Base-by-base conservation (phyloP, 1,140 invertebrate genomes). In the Zaprionus davidi region DNA sequence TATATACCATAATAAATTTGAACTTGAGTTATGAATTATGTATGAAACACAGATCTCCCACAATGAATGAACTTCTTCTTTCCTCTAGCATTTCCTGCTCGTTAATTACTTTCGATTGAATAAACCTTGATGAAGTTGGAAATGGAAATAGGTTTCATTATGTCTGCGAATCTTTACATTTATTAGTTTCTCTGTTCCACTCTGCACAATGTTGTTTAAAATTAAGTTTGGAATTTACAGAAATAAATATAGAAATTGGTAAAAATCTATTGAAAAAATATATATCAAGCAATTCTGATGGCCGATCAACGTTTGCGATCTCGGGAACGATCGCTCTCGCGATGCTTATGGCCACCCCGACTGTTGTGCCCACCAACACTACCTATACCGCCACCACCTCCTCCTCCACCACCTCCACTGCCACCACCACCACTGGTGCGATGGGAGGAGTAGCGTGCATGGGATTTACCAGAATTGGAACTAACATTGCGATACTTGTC, bases 241-340 rank as follows among this genome's bases (percentile, higher is more conserved):
- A 11, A 70, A 75, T 49, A 28, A 60, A 58, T 65, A 64, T 70
- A 36, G 55, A 64, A 71, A 65, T 26, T 46, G 28, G 28, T 56
- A 64, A 34, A 57, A 57, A 55, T 65, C 44, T 51, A 38, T n/a
- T 46, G 22, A 76, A 65, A 17, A 64, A 75, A 41, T 20, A 41
- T 41, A 26, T 20, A 17, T 6, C 11, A 38, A 56, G 34, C 49
- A 41, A 55, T 55, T 55, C 13, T 13, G n/a, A 24, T 26, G 44
- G 46, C 15, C 41, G 0, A 58, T 71, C 79, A 92, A 55, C 91
- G 88, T 58, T 92, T 92, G 20, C 92, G 81, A 74, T 92, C 88
- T 26, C 92, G 74, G n/a, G 86, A 86, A 11, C 88, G 91, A 20
- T 92, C 92, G 46, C 79, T 75, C 9, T 92, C 85, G 13, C 91